Evolutionary conservation across 2,888 invertebrate species (phyloP).

Genomic region (Eristalis arbustorum): DNA sequence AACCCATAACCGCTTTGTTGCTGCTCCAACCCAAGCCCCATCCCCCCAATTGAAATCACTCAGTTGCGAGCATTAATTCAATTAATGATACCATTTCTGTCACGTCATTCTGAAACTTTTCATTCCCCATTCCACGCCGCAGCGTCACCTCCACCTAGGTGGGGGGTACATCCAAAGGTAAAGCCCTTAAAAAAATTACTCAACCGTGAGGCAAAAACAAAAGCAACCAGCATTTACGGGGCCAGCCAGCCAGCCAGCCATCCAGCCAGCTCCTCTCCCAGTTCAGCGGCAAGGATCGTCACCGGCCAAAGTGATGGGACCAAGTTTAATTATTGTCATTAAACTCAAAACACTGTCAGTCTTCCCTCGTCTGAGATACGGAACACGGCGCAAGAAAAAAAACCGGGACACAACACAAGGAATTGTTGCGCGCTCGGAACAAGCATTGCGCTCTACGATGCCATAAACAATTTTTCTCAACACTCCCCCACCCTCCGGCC

Average conservation of each 20-base stretch:
- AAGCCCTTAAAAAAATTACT: slow-evolving; percentile 43
- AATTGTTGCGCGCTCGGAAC: slow-evolving; percentile 59
- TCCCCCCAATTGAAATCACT: slow-evolving; percentile 17
- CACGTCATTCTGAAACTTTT: slow-evolving; percentile 63
- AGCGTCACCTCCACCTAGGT: background rate
- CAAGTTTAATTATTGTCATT: slow-evolving; percentile 70
- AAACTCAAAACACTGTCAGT: slow-evolving; percentile 62
- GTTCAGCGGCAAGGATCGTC: slow-evolving; percentile 40
- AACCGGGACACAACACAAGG: background rate
- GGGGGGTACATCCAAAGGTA: slow-evolving; percentile 3
- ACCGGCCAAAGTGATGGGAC: slow-evolving; percentile 51
- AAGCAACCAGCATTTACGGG: slow-evolving; percentile 26
- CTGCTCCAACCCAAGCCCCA: background rate
- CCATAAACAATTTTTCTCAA: slow-evolving; percentile 66
- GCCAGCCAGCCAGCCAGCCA: too few relatives aligned
- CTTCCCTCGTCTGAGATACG: background rate
- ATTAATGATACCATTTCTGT: slow-evolving; percentile 65
- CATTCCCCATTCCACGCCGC: background rate
- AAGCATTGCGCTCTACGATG: slow-evolving; percentile 53
- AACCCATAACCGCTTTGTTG: background rate
- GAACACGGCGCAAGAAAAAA: slow-evolving; percentile 17
- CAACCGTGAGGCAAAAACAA: slow-evolving; percentile 34
- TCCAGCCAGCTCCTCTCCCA: background rate
- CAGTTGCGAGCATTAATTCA: slow-evolving; percentile 57
- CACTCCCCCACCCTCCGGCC: background rate